These are phyloP conservation scores for Onychomys arenicola DNA, from an alignment of 2,797 vertebrate genomes.

Conservation along the genomic window DNA sequence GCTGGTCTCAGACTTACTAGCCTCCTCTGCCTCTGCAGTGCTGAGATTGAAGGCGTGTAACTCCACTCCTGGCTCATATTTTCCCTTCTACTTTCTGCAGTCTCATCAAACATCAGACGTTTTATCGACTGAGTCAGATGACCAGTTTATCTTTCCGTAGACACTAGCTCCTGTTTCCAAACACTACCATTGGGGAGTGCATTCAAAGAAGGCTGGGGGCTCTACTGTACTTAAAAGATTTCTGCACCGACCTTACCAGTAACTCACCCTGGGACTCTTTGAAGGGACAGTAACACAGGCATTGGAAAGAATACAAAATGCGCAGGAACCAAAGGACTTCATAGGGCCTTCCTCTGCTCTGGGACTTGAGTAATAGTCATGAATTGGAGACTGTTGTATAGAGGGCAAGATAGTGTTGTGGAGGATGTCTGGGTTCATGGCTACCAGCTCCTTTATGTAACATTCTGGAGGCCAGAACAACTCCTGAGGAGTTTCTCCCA, in stretches of 20 bases:
- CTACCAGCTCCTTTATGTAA: conserved; percentile 41
- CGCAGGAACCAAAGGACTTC: background rate
- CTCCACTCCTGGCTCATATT: background rate
- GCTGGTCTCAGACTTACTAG: background rate
- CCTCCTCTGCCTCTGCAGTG: background rate
- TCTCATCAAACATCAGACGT: conserved; percentile 14
- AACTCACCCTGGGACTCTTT: background rate
- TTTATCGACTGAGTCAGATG: conserved; percentile 3
- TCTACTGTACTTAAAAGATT: background rate
- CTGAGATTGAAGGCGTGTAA: background rate
- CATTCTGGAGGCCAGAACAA: conserved; percentile 65
- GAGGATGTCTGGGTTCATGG: background rate
- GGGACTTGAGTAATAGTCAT: background rate
- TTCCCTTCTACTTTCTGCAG: background rate
- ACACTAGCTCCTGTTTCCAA: background rate
- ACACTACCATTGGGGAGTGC: background rate
- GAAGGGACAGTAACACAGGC: background rate
- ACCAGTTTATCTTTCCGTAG: background rate
- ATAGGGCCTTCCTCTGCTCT: background rate
- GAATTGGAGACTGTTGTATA: background rate
- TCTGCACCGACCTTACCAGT: background rate
- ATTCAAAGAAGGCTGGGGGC: background rate
- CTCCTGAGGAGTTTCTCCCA: conserved; percentile 68
- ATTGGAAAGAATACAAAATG: background rate
- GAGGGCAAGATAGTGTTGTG: background rate